phyloP scores from a whole-genome alignment of 2,113 vertebrate genomes.

The Sylvietta virens region DNA sequence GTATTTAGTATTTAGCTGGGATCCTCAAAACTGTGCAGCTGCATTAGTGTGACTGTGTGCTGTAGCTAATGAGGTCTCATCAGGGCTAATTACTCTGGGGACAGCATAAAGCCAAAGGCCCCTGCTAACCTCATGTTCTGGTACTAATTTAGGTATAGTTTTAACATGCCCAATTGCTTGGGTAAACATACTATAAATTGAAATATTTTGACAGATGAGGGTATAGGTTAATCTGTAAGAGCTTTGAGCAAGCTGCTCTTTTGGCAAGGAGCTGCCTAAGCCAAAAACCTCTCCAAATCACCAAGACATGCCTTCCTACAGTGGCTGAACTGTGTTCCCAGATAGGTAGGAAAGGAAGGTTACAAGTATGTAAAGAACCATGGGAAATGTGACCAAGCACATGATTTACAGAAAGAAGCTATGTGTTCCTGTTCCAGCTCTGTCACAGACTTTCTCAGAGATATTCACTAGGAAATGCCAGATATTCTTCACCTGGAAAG shows the following conservation, averaged over 20 bases:
- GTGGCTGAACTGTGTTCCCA: background rate
- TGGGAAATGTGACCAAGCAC: background rate
- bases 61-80: background rate
- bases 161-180: background rate
- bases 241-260: background rate
- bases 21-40: background rate
- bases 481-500: background rate
- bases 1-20: background rate
- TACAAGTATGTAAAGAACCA: background rate
- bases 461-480: background rate
- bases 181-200: background rate
- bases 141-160: background rate
- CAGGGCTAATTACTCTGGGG: background rate
- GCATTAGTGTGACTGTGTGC: background rate
- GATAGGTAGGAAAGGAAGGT: background rate
- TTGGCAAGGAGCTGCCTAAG: background rate
- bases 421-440: background rate
- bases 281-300: background rate
- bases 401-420: background rate
- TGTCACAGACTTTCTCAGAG: background rate
- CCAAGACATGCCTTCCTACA: no score
- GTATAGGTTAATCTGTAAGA: background rate
- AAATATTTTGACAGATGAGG: background rate
- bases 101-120: background rate
- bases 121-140: background rate